Evolutionary conservation across 2,113 vertebrate species (phyloP), one percentile per base, ranked within the genome.

Genomic region (Morone chrysops): DNA sequence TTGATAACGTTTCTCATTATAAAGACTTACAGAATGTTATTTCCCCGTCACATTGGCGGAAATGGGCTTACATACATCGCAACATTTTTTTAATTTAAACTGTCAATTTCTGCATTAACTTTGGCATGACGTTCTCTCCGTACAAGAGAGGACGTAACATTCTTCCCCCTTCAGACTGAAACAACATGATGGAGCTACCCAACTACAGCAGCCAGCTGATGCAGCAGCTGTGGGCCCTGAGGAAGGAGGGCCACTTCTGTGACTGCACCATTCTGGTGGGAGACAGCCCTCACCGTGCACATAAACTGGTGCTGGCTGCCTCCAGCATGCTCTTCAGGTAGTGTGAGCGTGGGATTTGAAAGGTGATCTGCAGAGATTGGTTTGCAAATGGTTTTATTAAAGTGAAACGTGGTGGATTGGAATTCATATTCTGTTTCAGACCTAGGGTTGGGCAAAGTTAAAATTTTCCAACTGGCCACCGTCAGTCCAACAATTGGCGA

Each of bases 311-410:
- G 70, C 90, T 98, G 91, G 96, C 96, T 0, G 97, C 97, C 10
- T 96, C 96, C 91, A 99, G 96, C 75, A 92, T 97, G 92, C 95
- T 98, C 20, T 97, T 98, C 87, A 97, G 94, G 94, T 94, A 90
- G 6, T 16, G 36, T 41, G 36, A 2, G 41, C 8, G 0, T 18
- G 2, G 10, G n/a, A 5, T 17, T 11, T 63, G 17, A 62, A 14
- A 17, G 16, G 5, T 18, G 16, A 45, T 54, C 9, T 66, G 60
- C 45, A 31, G 11, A 60, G 18, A 18, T 4, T 38, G 25, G 3
- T 61, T 53, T 72, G 20, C 22, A 60, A 17, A 11, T 11, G 9
- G 65, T 59, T 41, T 53, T 36, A 7, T 45, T 53, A 0, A 68
- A 20, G 6, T 43, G 14, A 8, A 2, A n/a, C 36, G 20, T 56